Evolutionary conservation across 2,113 vertebrate genomes (phyloP), one percentile per base, ranked within the genome.

Genomic region (Channa argus): DNA sequence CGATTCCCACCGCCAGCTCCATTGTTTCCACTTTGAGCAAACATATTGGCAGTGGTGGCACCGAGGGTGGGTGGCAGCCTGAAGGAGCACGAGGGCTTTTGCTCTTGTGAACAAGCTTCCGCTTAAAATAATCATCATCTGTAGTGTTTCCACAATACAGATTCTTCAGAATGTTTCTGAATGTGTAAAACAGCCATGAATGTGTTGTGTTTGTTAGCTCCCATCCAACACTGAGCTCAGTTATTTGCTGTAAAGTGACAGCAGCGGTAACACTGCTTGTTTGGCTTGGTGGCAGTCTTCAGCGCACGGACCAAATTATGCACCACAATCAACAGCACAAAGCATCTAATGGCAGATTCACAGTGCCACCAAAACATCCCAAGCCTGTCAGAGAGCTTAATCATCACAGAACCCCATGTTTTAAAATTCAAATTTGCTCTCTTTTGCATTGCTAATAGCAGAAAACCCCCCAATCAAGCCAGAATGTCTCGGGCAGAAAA

Each of bases 381-480:
- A 1, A 52, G 77, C 68, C 82, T 59, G 77, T 88, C 80, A 81
- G 65, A 77, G 74, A 73, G 74, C 74, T 67, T 87, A 80, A 89
- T 91, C 89, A 78, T 77, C 3, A 1, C 85, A 77, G 47, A 86
- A 71, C 65, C 61, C 54, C 24, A 0, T 49, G 34, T 82, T 88
- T 83, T 74, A 73, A 83, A 84, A 82, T 86, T 90, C 74, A 79
- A 84, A 89, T 90, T 53, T 64, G 38, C 13, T 2, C 80, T 87
- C 62, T 74, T 91, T 85, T 90, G 88, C 84, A 83, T 80, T 82
- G 80, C 77, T 86, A 90, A 92, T 91, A 64, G 47, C 0, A 62
- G 72, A 62, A 68, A 49, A 10, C 11, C 63, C 55, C 53, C 51
- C 50, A 86, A 86, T 86, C 85, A 81, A 65, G 72, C 33, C 5